Evolutionary conservation across 2,888 invertebrate genomes (phyloP), one percentile per base, ranked within the genome.

Genomic region (Aplocera efformata): DNA sequence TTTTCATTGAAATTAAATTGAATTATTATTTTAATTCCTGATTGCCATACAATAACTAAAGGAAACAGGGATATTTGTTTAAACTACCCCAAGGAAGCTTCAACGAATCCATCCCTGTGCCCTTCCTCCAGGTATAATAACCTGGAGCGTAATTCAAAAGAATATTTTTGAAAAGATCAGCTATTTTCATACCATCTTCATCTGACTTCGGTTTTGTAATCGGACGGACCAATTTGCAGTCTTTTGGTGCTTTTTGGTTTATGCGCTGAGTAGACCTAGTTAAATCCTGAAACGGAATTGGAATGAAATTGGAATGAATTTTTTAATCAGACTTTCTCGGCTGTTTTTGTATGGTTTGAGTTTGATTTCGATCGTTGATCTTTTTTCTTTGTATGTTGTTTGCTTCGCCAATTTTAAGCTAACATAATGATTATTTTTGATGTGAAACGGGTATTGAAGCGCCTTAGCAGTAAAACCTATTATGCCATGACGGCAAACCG

Each of bases 91-190:
- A 1, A 7, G 10, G 2, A 3, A 27, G 33, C 31, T 3, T 5
- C 8, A 29, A 42, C 48, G 10, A 50, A 13, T 50, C 11, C 48
- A 20, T 21, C 32, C 42, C 30, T 32, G 37, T 7, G n/a, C 9
- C 29, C 51, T 42, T 44, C 63, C 64, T 61, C 56, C 58, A 56
- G 50, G 54, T 53, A 49, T 65, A 64, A 64, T 56, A 60, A 50
- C 54, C 58, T 56, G 54, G 39, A 51, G 50, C 56, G 59, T 62
- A 55, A 58, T 61, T 59, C 53, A 46, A 53, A 54, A 52, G 57
- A 61, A 60, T 58, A 63, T 66, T 66, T 17, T 63, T 64, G 65
- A 60, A 68, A 67, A 66, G 59, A 67, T 67, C 63, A 45, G 62
- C 57, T 58, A 56, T 65, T 62, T 64, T 59, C 56, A 53, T 53